Evolutionary conservation across 2,797 vertebrate species (phyloP), one percentile per base, ranked within the genome.

Genomic region (Monodelphis domestica): DNA sequence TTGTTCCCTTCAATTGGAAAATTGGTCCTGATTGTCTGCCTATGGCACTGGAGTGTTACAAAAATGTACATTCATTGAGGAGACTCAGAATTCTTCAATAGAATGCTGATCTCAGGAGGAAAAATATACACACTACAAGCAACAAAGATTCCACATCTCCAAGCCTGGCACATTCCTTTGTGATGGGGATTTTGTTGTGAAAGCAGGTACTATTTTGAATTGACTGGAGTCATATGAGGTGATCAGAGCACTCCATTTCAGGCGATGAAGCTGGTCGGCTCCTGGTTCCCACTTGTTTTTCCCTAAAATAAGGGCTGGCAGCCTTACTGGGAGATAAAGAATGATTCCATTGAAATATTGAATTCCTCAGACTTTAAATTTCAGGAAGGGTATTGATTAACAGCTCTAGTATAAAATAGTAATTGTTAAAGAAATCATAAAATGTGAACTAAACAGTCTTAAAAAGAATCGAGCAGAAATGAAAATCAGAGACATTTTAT

Each of bases 311-410:
- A 54, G 94, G 89, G 38, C 87, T 95, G 94, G 78, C 91, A 89
- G 95, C 89, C 95, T 97, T 91, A 95, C 54, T 63, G 90, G 90
- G 94, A 92, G 93, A 91, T 56, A 95, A 94, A 96, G 93, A 89
- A 87, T 90, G 92, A 84, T 24, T 93, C 91, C 38, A 56, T 94
- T 95, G 96, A 95, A 93, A 96, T 93, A 89, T 33, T 57, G 21
- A 1, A 54, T 52, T 94, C 63, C 57, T 95, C 94, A 94, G 57
- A 90, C 70, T 90, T 95, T 78, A 90, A 94, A 90, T 92, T 93
- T 95, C 92, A 88, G 3, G 54, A 88, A 53, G 45, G 93, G 54
- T 92, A 63, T 33, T 78, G 95, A 93, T 63, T 94, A 95, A 94
- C 21, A 24, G 89, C 53, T 59, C 59, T 70, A 17, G 24, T n/a